Evolutionary conservation across 2,797 vertebrate species (phyloP), one percentile per base, ranked within the genome.

Genomic region (Coranthus polyacanthus): DNA sequence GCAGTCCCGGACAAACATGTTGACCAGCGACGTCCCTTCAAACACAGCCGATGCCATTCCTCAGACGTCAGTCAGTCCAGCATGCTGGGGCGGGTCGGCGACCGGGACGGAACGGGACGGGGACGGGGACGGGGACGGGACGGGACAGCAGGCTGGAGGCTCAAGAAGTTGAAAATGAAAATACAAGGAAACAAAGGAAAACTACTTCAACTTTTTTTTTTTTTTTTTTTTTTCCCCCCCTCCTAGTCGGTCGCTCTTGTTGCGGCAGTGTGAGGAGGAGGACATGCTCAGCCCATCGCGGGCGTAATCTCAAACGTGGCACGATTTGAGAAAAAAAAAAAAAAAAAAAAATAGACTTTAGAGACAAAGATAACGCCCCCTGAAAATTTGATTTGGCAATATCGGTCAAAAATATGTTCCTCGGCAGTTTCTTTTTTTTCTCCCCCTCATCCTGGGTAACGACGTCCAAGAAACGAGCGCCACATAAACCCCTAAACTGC

Each of bases 1-100:
- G 92, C 97, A 98, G 90, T 96, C 96, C 83, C 96, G 95, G 73
- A 99, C 97, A 79, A 95, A 99, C 97, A 99, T 99, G 92, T 99
- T 99, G 89, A 97, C 96, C 89, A 98, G 94, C 67, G 96, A 99
- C 46, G 97, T 98, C 84, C 97, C 97, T 77, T 98, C 96, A 92
- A 98, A 99, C 91, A 99, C 95, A 36, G 96, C 95, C 86, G 97
- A 99, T 90, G 97, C 97, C 97, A 99, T 93, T 79, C 88, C 89
- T 80, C 72, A 15, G 46, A 3, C 78, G 72, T 90, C 91, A 90
- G 80, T 54, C 16, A 26, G 37, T 78, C 71, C 82, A 10, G 85
- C 90, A 88, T 85, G 74, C 92, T 92, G 89, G 68, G 39, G 47
- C 79, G 71, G 79, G 69, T 53, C n/a, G n/a, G n/a, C n/a, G 4